Base-by-base conservation (phyloP, 1,140 invertebrate species). In the Musca domestica region DNA sequence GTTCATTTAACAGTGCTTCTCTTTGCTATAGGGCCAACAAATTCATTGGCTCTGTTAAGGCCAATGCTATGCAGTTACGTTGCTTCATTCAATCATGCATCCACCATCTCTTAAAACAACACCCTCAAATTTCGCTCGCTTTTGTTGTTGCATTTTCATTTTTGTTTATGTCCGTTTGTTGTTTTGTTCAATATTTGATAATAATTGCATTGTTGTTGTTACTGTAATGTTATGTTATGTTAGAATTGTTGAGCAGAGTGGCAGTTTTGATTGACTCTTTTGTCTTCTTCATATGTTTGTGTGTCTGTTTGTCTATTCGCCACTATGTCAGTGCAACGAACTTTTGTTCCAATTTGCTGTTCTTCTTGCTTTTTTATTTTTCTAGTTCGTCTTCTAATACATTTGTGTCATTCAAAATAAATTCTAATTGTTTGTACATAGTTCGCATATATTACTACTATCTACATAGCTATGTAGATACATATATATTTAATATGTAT, bases 271-370 rank as follows among this genome's bases (percentile, higher is more conserved):
- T 56, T 56, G 52, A 56, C 52, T 56, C 27, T n/a, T n/a, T n/a
- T n/a, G n/a, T n/a, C n/a, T n/a, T n/a, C n/a, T n/a, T n/a, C n/a
- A n/a, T n/a, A n/a, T 20, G 10, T 46, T 9, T 15, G 10, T 46
- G 3, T 46, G 41, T 15, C 15, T 46, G 3, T 15, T 46, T 46
- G n/a, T n/a, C n/a, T n/a, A n/a, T n/a, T n/a, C n/a, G n/a, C n/a
- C n/a, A n/a, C n/a, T n/a, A n/a, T n/a, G n/a, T n/a, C 17, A 56
- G 52, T 56, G 52, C 52, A 56, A 56, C 52, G 52, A 56, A 56
- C 52, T 56, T 56, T 56, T 56, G 52, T 23, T 20, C 52, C 22
- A 56, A 56, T 56, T 56, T 56, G 23, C 25, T 25, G 14, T 46
- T n/a, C n/a, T 46, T 46, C 15, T 46, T 46, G 10, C 41, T 3